These are phyloP conservation scores for Plodia interpunctella DNA, from an alignment of 1,140 invertebrate species.

Conservation along the genomic window DNA sequence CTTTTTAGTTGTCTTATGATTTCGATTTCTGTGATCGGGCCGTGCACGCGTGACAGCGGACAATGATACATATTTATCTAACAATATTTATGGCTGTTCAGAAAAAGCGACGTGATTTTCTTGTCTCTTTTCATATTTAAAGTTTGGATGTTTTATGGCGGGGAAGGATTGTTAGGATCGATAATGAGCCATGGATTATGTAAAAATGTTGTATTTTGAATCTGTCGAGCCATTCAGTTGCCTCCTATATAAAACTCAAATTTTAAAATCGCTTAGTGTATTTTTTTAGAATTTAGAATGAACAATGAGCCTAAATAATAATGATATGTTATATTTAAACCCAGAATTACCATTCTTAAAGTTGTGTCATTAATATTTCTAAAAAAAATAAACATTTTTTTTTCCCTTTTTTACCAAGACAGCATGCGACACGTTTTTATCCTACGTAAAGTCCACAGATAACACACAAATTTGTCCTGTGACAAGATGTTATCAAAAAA, in stretches of 20 bases:
- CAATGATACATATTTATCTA: slow-evolving; percentile 73
- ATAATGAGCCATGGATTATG: slow-evolving; percentile 33
- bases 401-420: neutral
- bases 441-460: slow-evolving; percentile 17
- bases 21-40: slow-evolving; percentile 20
- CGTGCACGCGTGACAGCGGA: slow-evolving; percentile 43
- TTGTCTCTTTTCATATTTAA: slow-evolving; percentile 66
- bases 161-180: slow-evolving; percentile 28
- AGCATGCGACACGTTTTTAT: neutral
- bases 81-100: slow-evolving; percentile 62
- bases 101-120: slow-evolving; percentile 55
- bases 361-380: too few relatives aligned
- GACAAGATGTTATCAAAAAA: slow-evolving; percentile 62
- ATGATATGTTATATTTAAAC: too few relatives aligned
- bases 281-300: too few relatives aligned
- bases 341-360: too few relatives aligned
- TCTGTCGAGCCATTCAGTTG: too few relatives aligned
- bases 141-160: slow-evolving; percentile 57
- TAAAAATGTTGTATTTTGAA: too few relatives aligned
- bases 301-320: too few relatives aligned
- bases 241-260: too few relatives aligned
- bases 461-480: slow-evolving; percentile 57
- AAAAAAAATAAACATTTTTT: too few relatives aligned
- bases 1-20: slow-evolving; percentile 26
- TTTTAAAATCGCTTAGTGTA: too few relatives aligned